Evolutionary conservation across 2,113 vertebrate species (phyloP).

Genomic region (Herpetotheres cachinnans): DNA sequence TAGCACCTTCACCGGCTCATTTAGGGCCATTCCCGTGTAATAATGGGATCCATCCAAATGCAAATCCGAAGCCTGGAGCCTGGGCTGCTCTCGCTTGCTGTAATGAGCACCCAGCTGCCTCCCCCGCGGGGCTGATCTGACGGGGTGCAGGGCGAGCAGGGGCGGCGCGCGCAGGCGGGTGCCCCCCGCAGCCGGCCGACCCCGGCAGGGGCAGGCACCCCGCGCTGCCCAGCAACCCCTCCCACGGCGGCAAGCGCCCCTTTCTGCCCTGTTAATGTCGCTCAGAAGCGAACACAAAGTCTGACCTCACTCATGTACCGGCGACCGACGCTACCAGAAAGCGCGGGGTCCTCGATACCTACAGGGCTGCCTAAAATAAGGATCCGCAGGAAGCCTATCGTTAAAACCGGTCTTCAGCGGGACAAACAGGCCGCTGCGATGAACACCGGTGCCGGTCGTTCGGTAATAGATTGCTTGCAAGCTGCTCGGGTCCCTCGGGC

Average conservation of each 20-base stretch:
- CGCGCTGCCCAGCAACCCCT: background rate
- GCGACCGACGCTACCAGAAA: too few relatives aligned
- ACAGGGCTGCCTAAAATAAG: background rate
- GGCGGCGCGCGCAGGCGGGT: background rate
- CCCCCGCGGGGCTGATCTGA: background rate
- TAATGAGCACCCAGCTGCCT: background rate
- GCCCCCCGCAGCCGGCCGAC: background rate
- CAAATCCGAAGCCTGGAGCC: background rate
- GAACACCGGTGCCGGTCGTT: background rate
- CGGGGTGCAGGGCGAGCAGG: background rate
- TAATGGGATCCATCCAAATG: background rate
- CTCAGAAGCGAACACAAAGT: too few relatives aligned
- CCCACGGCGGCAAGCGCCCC: background rate
- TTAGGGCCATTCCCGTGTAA: background rate
- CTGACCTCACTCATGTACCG: background rate
- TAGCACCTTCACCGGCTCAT: accelerated
- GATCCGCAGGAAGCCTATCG: accelerated
- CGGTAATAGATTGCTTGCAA: background rate
- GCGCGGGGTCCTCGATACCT: accelerated
- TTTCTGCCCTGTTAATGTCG: background rate
- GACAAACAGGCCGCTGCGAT: background rate
- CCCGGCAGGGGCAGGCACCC: background rate
- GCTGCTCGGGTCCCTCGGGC: background rate
- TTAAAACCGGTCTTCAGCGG: background rate
- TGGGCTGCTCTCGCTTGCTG: background rate